Evolutionary conservation across 2,113 vertebrate species (phyloP).

Genomic region (Elephantulus edwardii): DNA sequence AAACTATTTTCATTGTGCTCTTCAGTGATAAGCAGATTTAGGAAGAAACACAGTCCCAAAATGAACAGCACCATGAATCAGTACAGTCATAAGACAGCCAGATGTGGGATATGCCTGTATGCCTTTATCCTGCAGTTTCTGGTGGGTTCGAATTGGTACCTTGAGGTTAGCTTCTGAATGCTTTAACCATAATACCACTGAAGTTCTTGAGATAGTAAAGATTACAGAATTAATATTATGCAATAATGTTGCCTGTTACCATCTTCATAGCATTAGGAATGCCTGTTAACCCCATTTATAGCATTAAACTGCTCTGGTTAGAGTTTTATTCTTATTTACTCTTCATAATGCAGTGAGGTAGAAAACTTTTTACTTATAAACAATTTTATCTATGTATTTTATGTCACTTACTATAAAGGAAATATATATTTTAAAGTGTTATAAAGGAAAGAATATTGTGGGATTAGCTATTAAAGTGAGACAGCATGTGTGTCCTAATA

Average conservation of each 20-base stretch:
- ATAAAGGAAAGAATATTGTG: neutral
- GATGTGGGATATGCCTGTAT: neutral
- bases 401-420: neutral
- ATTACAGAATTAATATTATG: no score
- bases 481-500: neutral
- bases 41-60: neutral
- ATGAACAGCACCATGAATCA: rapidly evolving
- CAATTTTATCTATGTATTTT: neutral
- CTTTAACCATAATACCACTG: no score
- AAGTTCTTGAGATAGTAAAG: no score
- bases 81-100: no score
- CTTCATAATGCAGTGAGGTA: neutral
- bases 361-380: neutral
- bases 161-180: no score
- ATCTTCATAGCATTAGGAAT: no score
- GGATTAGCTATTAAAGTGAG: neutral
- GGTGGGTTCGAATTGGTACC: no score
- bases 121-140: no score
- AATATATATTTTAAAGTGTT: neutral
- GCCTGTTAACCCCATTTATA: rapidly evolving
- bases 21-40: neutral
- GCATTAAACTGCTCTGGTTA: neutral
- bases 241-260: no score
- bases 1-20: neutral
- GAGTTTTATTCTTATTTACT: rapidly evolving